A percentile compares a stretch with the other conserved stretches of the same genome.
Conservation (phyloP, 2,113 vertebrate species). For the Antechinus stuartii region DNA sequence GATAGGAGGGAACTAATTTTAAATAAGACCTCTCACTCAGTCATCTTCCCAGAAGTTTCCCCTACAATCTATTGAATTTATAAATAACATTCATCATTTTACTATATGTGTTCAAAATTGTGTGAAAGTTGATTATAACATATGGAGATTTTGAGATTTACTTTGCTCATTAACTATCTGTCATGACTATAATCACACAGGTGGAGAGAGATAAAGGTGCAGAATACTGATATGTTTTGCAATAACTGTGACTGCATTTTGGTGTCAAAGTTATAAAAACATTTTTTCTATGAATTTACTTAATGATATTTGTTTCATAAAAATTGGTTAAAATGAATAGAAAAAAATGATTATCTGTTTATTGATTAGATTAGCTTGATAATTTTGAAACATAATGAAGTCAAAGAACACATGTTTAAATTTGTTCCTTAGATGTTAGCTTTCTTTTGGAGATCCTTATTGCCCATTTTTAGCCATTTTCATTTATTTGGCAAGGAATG, state of each 20-base stretch:
- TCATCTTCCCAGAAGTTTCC: not conserved
- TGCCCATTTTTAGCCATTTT: not conserved
- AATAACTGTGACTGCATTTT: not conserved
- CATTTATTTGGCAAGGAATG: not conserved
- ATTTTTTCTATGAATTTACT: not conserved
- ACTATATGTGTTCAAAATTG: not conserved
- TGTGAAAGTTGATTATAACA: not conserved
- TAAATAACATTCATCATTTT: not conserved
- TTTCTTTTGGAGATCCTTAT: not conserved
- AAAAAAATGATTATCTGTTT: not conserved
- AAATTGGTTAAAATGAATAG: not conserved
- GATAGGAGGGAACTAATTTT: not conserved
- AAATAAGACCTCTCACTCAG: not conserved
- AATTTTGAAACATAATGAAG: not conserved
- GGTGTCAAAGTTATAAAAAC: not conserved
- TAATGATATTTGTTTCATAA: not conserved
- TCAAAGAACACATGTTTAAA: not conserved
- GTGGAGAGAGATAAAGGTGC: not conserved
- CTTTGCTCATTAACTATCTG: slow-evolving; percentile 2
- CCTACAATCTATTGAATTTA: slow-evolving; percentile 2
- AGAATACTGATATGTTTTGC: not conserved
- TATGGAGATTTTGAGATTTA: not conserved
- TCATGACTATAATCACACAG: not conserved
- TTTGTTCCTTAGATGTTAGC: not conserved
- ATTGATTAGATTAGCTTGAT: not conserved